Conservation (phyloP, 1,140 invertebrate genomes). For the Temnothorax curvispinosus region DNA sequence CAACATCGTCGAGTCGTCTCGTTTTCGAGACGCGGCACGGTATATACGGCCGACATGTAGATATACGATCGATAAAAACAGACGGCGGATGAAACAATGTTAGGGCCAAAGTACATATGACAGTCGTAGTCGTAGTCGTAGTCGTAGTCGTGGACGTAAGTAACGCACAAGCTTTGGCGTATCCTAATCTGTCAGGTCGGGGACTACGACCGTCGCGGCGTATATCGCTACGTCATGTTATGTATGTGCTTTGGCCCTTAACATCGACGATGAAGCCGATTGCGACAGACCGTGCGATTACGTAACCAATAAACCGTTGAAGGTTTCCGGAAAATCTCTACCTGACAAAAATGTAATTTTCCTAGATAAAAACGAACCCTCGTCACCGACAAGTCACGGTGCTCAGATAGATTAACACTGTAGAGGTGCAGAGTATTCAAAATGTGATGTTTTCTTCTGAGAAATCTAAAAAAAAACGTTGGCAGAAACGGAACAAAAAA, state of each 20-base stretch:
- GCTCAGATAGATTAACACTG: not conserved
- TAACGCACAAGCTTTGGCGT: no score
- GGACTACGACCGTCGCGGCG: no score
- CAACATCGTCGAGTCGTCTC: not conserved
- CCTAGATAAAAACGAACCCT: not conserved
- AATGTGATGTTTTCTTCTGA: not conserved
- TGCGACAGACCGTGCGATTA: not conserved
- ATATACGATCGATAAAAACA: conserved; percentile 30
- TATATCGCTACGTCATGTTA: no score
- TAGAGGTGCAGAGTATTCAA: not conserved
- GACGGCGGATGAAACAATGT: not conserved
- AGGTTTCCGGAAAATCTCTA: not conserved
- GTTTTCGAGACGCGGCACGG: not conserved
- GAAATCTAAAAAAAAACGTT: not conserved
- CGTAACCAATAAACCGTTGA: not conserved
- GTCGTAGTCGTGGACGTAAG: no score
- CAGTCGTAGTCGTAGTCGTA: no score
- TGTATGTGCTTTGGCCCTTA: not conserved
- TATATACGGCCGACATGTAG: not conserved
- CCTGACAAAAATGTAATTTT: not conserved
- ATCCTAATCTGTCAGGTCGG: no score
- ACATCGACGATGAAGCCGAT: not conserved
- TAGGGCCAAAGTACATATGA: no score
- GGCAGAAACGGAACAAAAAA: not conserved
- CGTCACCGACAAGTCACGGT: not conserved